A percentile compares a stretch with the other conserved stretches of the same genome.
phyloP scores from a whole-genome alignment of 2,888 invertebrate species.

The Polyploca ridens region DNA sequence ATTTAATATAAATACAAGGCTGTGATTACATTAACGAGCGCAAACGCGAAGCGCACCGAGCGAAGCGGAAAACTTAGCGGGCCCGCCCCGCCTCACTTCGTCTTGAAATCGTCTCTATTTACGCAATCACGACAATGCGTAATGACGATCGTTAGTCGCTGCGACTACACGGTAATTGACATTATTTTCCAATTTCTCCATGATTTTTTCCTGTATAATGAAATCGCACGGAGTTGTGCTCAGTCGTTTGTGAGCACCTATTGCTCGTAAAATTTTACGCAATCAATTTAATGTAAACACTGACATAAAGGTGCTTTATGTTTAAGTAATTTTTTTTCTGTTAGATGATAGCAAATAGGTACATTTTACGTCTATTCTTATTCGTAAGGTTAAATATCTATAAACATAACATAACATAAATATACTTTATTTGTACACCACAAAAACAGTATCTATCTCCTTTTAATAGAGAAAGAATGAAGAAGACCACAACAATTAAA shows the following conservation, averaged over 20 bases:
- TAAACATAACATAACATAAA: no score
- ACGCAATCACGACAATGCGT: slow-evolving; percentile 79
- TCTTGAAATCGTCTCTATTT: slow-evolving; percentile 72
- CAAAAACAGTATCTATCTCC: no score
- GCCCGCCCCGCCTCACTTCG: slow-evolving; percentile 66
- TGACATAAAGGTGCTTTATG: not conserved
- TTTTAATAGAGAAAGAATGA: slow-evolving; percentile 5
- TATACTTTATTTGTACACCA: no score
- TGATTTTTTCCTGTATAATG: slow-evolving; percentile 69
- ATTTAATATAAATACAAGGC: slow-evolving; percentile 53
- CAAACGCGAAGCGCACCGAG: slow-evolving; percentile 54
- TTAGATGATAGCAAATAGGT: no score
- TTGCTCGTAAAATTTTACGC: slow-evolving; percentile 15
- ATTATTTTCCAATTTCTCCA: slow-evolving; percentile 82
- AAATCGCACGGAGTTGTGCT: slow-evolving; percentile 68
- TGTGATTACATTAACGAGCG: slow-evolving; percentile 71
- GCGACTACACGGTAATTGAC: slow-evolving; percentile 76
- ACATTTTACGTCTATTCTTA: no score
- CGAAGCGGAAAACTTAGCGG: slow-evolving; percentile 74
- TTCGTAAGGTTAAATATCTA: not conserved
- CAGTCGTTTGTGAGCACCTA: slow-evolving; percentile 41
- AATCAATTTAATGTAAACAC: not conserved
- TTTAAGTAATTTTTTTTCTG: not conserved
- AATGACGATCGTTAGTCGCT: slow-evolving; percentile 78
- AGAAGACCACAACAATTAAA: slow-evolving; percentile 14